phyloP scores from a whole-genome alignment of 2,888 invertebrate species.

The Folsomia candida region DNA sequence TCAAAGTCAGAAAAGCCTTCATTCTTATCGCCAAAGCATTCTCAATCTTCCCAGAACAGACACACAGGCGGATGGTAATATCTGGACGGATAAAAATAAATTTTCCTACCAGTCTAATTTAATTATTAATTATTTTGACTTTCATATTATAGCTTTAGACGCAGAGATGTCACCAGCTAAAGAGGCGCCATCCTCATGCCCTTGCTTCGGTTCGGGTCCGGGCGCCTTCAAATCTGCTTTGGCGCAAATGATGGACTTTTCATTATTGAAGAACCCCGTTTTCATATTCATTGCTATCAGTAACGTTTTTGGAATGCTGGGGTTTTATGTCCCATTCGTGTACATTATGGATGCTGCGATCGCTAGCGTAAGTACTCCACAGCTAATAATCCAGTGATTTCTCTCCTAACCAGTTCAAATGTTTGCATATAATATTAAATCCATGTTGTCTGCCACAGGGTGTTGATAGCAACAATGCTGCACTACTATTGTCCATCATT shows the following conservation, averaged over 20 bases:
- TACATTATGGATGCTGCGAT: constrained; percentile 70
- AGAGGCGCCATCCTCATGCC: constrained; percentile 28
- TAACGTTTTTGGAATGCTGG: constrained; percentile 95
- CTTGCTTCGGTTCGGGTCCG: constrained; percentile 34
- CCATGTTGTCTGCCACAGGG: too few species aligned
- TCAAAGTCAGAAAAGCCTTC: constrained; percentile 85
- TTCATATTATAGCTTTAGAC: too few species aligned
- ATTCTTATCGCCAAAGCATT: constrained; percentile 86
- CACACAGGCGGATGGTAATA: constrained; percentile 27
- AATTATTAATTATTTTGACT: too few species aligned
- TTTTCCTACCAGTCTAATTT: too few species aligned
- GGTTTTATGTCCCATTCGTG: constrained; percentile 93
- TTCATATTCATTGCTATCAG: constrained; percentile 89
- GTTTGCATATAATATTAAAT: too few species aligned
- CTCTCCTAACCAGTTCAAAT: too few species aligned
- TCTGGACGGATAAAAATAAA: too few species aligned
- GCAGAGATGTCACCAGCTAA: constrained; percentile 30
- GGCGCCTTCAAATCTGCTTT: constrained; percentile 73
- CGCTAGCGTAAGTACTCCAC: background rate
- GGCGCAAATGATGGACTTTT: constrained; percentile 86
- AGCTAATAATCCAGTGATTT: too few species aligned
- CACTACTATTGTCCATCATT: constrained; percentile 76
- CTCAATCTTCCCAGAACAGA: constrained; percentile 71
- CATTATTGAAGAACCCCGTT: constrained; percentile 80
- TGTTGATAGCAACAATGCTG: constrained; percentile 57